Evolutionary conservation across 2,797 vertebrate species (phyloP).

Genomic region (Aeoliscus strigatus): DNA sequence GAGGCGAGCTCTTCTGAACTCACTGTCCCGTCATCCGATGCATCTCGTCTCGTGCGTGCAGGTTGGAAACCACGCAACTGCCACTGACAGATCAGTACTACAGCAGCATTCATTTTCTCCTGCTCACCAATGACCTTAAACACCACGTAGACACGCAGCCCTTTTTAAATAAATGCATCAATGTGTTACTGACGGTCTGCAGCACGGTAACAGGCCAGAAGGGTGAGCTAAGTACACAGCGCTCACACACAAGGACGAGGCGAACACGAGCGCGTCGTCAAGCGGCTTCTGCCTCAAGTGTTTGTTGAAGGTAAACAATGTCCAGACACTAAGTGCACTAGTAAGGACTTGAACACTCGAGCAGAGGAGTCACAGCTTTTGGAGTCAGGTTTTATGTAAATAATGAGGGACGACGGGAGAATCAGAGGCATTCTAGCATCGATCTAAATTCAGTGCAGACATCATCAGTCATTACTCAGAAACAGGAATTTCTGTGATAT

Average conservation of each 20-base stretch:
- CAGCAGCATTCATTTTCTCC: too few relatives aligned
- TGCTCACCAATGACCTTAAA: too few relatives aligned
- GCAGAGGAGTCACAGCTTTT: background rate
- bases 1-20: too few relatives aligned
- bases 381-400: slow-evolving; percentile 3
- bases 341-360: slow-evolving; percentile 35
- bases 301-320: slow-evolving; percentile 52
- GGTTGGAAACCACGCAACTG: too few relatives aligned
- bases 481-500: slow-evolving; percentile 37
- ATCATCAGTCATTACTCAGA: background rate
- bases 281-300: slow-evolving; percentile 31
- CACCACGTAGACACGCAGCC: too few relatives aligned
- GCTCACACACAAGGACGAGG: slow-evolving; percentile 22
- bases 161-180: background rate
- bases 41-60: too few relatives aligned
- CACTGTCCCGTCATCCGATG: too few relatives aligned
- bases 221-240: slow-evolving; percentile 1
- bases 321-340: slow-evolving; percentile 21
- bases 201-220: slow-evolving; percentile 9
- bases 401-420: background rate
- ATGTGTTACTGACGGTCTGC: background rate
- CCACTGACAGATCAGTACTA: too few relatives aligned
- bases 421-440: background rate
- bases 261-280: slow-evolving; percentile 47
- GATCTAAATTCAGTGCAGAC: background rate